Evolutionary conservation across 1,140 invertebrate species (phyloP).

Genomic region (Drosophila varians): DNA sequence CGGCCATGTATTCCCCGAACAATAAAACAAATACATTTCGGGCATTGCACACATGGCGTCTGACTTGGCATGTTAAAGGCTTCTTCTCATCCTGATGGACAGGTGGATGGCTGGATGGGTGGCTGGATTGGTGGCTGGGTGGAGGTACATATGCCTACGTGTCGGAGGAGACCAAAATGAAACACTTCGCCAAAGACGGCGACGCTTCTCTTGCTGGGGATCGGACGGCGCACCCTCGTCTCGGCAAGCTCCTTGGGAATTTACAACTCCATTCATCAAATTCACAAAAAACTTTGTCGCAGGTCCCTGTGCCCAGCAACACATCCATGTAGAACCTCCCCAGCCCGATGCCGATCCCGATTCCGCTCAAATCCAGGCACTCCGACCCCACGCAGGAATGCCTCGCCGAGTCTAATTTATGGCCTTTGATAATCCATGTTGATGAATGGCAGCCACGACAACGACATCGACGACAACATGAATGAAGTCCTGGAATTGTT

Average conservation of each 20-base stretch:
- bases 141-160: slow-evolving; percentile 31
- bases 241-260: slow-evolving; percentile 31
- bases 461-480: slow-evolving; percentile 29
- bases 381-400: slow-evolving; percentile 1
- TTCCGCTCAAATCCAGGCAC: slow-evolving; percentile 31
- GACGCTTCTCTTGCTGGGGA: slow-evolving; percentile 20
- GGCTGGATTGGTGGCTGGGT: neutral
- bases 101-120: slow-evolving; percentile 1
- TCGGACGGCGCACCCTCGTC: slow-evolving; percentile 12
- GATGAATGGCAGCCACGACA: slow-evolving; percentile 62
- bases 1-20: slow-evolving; percentile 30
- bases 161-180: slow-evolving; percentile 21
- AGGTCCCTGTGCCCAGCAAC: slow-evolving; percentile 27
- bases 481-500: slow-evolving; percentile 51
- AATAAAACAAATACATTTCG: slow-evolving; percentile 32
- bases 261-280: slow-evolving; percentile 73
- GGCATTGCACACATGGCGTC: slow-evolving; percentile 6
- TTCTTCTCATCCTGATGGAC: slow-evolving; percentile 27
- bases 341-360: too few relatives aligned
- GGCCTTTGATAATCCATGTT: slow-evolving; percentile 71
- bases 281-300: slow-evolving; percentile 38
- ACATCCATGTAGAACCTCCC: slow-evolving; percentile 1
- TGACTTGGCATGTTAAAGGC: slow-evolving; percentile 32
- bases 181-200: slow-evolving; percentile 7
- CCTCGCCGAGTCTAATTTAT: slow-evolving; percentile 68